phyloP scores from a whole-genome alignment of 2,797 vertebrate genomes.

The Champsocephalus esox region DNA sequence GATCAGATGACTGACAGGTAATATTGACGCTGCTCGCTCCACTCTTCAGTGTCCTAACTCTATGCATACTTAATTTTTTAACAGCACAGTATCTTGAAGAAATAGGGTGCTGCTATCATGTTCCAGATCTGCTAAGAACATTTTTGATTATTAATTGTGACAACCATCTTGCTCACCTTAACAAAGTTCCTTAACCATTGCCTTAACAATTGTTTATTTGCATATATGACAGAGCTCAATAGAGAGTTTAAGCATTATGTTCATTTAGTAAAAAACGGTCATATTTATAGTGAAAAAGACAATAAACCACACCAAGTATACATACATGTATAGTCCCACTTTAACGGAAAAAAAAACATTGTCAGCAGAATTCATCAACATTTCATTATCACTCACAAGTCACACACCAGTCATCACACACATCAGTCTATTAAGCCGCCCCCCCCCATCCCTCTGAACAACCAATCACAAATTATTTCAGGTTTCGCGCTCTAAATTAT shows the following conservation, averaged over 20 bases:
- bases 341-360: too few species aligned
- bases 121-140: background rate
- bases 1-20: constrained; percentile 2
- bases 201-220: background rate
- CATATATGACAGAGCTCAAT: background rate
- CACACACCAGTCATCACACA: too few species aligned
- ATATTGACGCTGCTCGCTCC: background rate
- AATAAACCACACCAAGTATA: too few species aligned
- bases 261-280: too few species aligned
- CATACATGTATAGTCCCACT: too few species aligned
- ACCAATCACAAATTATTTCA: too few species aligned
- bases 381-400: too few species aligned
- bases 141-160: background rate
- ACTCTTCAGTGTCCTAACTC: background rate
- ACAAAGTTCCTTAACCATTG: background rate
- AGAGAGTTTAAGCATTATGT: background rate
- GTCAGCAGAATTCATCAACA: too few species aligned
- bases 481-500: too few species aligned
- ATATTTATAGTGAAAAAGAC: too few species aligned
- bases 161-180: background rate
- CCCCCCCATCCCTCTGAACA: too few species aligned
- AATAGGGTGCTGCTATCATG: background rate
- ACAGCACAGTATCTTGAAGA: background rate
- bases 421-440: too few species aligned
- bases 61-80: background rate